Percentiles rank a stretch among this genome's conserved stretches.
phyloP scores from a whole-genome alignment of 2,888 invertebrate species.

The Coleophora deauratella region DNA sequence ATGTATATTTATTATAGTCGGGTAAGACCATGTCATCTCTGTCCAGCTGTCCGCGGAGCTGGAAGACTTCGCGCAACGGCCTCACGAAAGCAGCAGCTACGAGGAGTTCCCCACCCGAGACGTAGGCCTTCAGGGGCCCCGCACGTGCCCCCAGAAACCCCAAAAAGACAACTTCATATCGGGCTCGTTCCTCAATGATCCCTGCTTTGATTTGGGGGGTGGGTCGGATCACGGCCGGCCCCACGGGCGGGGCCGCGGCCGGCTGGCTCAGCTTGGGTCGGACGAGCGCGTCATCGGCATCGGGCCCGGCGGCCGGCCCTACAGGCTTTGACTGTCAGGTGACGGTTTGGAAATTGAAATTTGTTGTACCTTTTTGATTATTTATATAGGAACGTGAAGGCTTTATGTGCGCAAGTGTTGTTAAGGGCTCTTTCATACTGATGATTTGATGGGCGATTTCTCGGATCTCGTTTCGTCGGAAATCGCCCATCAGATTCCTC shows the following conservation, averaged over 20 bases:
- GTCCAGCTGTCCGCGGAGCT: too few relatives aligned
- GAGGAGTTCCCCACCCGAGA: slow-evolving; percentile 23
- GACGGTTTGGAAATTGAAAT: neutral
- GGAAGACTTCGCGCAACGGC: neutral
- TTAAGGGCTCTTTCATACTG: too few relatives aligned
- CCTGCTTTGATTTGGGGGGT: neutral
- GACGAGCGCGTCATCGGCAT: slow-evolving; percentile 14
- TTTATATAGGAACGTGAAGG: too few relatives aligned
- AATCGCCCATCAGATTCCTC: too few relatives aligned
- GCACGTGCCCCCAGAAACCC: too few relatives aligned
- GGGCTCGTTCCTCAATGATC: slow-evolving; percentile 16
- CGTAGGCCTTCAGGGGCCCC: slow-evolving; percentile 6
- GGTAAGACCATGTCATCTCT: too few relatives aligned
- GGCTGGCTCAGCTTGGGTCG: too few relatives aligned
- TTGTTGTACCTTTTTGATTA: too few relatives aligned
- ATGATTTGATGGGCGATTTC: too few relatives aligned
- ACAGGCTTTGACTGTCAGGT: slow-evolving; percentile 7
- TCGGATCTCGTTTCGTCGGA: too few relatives aligned
- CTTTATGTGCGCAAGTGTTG: too few relatives aligned
- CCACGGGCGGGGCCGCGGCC: slow-evolving; percentile 12
- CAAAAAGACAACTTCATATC: slow-evolving; percentile 17
- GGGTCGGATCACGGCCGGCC: neutral
- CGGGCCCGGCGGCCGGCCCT: slow-evolving; percentile 18
- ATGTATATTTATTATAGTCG: too few relatives aligned
- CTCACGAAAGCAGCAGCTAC: slow-evolving; percentile 6